Evolutionary conservation across 2,797 vertebrate species (phyloP), one percentile per base, ranked within the genome.

Genomic region (Anguilla pacifica): DNA sequence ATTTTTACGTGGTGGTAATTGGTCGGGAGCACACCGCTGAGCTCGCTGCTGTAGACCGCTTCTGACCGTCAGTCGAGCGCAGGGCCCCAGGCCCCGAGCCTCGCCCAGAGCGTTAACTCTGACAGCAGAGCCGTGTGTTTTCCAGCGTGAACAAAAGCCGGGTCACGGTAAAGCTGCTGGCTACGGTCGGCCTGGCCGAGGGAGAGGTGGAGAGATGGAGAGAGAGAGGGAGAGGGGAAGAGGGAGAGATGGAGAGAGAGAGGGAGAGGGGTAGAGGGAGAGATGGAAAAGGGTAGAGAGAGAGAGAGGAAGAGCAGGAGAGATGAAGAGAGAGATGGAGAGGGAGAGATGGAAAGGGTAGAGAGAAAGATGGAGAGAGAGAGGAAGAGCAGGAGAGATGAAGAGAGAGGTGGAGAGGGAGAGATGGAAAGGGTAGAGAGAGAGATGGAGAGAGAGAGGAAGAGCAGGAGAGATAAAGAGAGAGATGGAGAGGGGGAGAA

Each of bases 101-200:
- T 90, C 88, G 89, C 39, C 53, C 43, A 51, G 19, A 88, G 70
- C 88, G 86, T 86, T 90, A 90, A 84, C 87, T 89, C n/a, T 11
- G n/a, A 46, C 86, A 53, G n/a, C 11, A 15, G 81, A 55, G 11
- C 61, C 49, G 59, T 55, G 39, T 28, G 90, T 55, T 92, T 92
- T 94, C 93, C 92, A 89, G 15, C 70, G 57, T 72, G 86, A 91
- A 93, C 92, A 85, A 92, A 87, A 90, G 90, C 90, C 86, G 83
- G 90, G 90, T 92, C 91, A 91, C 86, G 87, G 87, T 89, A 85
- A 83, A 88, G 89, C 88, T 87, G 84, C 86, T 89, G 90, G 90
- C 90, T 90, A 79, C 81, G 84, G 87, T 55, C 77, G 89, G 4
- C 53, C n/a, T 61, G 83, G 83, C 64, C 55, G 88, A 72, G 84